These are phyloP conservation scores for Anthoscopus minutus DNA, from an alignment of 2,113 vertebrate genomes.

Conservation along the genomic window DNA sequence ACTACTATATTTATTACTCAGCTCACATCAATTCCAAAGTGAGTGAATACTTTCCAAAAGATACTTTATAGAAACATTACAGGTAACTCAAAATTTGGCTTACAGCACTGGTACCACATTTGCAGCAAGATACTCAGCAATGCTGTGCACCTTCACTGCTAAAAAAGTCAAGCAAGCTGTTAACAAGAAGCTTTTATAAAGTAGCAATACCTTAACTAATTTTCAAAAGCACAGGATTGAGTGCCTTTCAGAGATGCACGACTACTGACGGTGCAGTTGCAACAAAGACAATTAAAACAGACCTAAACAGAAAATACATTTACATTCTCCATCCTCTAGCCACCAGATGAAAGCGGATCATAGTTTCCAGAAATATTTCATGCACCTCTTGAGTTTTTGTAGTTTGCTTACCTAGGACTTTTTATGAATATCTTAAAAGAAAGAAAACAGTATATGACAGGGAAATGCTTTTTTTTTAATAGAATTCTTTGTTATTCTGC, in stretches of 20 bases:
- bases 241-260: background rate
- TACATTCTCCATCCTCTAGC: background rate
- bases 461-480: background rate
- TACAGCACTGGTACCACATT: background rate
- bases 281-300: background rate
- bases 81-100: background rate
- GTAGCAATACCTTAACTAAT: background rate
- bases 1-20: background rate
- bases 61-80: background rate
- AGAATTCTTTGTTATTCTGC: background rate
- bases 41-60: background rate
- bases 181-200: background rate
- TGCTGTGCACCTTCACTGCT: background rate
- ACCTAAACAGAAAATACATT: background rate
- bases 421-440: background rate
- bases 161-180: background rate
- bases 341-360: background rate
- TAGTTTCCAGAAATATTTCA: background rate
- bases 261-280: background rate
- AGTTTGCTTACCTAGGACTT: background rate
- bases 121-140: background rate
- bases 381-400: background rate
- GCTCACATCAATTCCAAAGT: accelerated
- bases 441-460: background rate
- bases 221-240: background rate